These are phyloP conservation scores for Betta splendens DNA, from an alignment of 2,797 vertebrate genomes.

Conservation along the genomic window DNA sequence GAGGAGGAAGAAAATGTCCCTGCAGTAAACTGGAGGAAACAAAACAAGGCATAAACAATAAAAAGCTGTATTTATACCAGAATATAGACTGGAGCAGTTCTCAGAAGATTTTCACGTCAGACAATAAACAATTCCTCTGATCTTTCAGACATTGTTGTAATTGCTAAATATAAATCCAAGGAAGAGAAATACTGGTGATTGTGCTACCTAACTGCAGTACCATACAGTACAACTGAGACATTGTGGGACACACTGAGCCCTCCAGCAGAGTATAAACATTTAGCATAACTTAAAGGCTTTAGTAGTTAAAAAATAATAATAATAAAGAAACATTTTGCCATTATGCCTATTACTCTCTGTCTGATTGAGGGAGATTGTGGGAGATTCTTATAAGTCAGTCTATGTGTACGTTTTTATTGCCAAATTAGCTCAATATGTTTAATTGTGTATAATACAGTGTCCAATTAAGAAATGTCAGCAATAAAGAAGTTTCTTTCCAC, in stretches of 20 bases:
- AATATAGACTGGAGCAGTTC: slow-evolving; percentile 36
- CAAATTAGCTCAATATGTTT: too few relatives aligned
- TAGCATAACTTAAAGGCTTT: too few relatives aligned
- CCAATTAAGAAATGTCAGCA: too few relatives aligned
- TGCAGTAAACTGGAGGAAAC: slow-evolving; percentile 30
- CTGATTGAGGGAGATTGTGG: too few relatives aligned
- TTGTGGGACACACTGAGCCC: neutral
- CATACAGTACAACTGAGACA: neutral
- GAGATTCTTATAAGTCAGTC: too few relatives aligned
- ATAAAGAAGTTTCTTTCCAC: neutral
- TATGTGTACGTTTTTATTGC: too few relatives aligned
- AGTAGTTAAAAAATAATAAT: too few relatives aligned
- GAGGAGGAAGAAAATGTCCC: slow-evolving; percentile 3
- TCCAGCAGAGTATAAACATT: neutral
- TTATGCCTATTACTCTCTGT: too few relatives aligned
- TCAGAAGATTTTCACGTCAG: slow-evolving; percentile 33
- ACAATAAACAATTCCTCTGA: slow-evolving; percentile 8
- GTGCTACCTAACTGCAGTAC: neutral
- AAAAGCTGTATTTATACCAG: slow-evolving; percentile 1
- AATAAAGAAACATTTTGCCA: too few relatives aligned
- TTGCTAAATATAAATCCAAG: slow-evolving; percentile 17
- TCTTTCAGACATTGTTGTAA: slow-evolving; percentile 19
- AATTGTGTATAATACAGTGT: too few relatives aligned
- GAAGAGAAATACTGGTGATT: neutral
- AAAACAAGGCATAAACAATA: slow-evolving; percentile 14